phyloP scores from a whole-genome alignment of 2,888 invertebrate species.

The Blastobasis adustella region DNA sequence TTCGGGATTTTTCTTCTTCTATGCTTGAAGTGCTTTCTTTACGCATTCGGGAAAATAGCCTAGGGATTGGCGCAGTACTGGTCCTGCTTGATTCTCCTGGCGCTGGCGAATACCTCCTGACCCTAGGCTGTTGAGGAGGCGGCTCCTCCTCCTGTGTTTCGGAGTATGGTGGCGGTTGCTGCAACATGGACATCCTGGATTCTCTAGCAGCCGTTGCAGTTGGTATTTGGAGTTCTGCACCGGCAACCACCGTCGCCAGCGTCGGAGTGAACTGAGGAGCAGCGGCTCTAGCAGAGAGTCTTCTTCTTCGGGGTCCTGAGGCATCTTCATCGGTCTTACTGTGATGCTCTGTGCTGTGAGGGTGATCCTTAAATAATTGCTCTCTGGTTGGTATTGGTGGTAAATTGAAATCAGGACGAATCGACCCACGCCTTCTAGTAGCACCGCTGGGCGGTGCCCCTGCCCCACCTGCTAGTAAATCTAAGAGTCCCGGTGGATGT shows the following conservation, averaged over 20 bases:
- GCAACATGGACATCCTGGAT: conserved; percentile 57
- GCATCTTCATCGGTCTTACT: conserved; percentile 28
- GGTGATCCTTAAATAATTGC: conserved; percentile 28
- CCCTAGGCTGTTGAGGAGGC: conserved; percentile 39
- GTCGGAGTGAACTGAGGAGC: conserved; percentile 63
- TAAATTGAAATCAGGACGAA: conserved; percentile 46
- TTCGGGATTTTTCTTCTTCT: conserved; percentile 49
- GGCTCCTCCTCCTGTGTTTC: conserved; percentile 43
- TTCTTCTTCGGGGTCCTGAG: conserved; percentile 49
- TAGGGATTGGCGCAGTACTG: conserved; percentile 52
- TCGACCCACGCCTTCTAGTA: conserved; percentile 47
- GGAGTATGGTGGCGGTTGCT: conserved; percentile 62
- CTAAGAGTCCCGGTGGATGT: conserved; percentile 38
- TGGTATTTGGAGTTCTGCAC: conserved; percentile 52
- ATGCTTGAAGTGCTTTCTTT: conserved; percentile 45
- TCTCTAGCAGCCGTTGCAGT: conserved; percentile 61
- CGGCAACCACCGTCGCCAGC: conserved; percentile 62
- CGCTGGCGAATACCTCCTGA: conserved; percentile 61
- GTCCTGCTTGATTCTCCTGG: conserved; percentile 47
- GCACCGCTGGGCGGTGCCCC: conserved; percentile 14
- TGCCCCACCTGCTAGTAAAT: conserved; percentile 33
- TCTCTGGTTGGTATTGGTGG: conserved; percentile 34
- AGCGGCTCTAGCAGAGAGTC: conserved; percentile 57
- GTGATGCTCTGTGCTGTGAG: too few relatives aligned
- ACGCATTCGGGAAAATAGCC: conserved; percentile 59